Conservation (phyloP, 2,888 invertebrate species). For the Cecidostiba fungosa region DNA sequence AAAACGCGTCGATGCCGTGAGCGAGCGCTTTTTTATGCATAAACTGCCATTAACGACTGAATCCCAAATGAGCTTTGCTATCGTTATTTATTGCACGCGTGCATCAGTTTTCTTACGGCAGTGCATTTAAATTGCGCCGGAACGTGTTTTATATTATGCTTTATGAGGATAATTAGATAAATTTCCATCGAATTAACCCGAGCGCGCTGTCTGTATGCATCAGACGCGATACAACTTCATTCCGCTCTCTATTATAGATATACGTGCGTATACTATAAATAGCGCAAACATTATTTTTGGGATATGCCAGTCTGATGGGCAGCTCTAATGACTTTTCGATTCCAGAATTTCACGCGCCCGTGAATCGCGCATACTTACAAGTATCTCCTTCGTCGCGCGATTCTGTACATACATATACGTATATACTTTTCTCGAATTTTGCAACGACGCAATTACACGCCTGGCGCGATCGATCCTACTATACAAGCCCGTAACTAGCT, state of each 20-base stretch:
- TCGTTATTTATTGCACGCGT: not conserved
- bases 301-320: too few species aligned
- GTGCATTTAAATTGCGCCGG: conserved; percentile 23
- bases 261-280: not conserved
- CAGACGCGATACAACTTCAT: conserved; percentile 4
- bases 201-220: not conserved
- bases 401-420: too few species aligned
- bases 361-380: too few species aligned
- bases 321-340: too few species aligned
- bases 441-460: not conserved
- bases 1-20: not conserved
- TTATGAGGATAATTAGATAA: conserved; percentile 37
- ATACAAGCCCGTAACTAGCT: not conserved
- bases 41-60: not conserved
- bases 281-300: not conserved
- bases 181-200: conserved; percentile 50
- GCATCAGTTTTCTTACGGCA: not conserved
- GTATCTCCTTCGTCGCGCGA: too few species aligned
- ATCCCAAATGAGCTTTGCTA: not conserved
- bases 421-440: not conserved
- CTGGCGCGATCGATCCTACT: not conserved
- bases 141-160: conserved; percentile 32
- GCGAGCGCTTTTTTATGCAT: not conserved
- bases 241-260: not conserved
- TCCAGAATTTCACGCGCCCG: too few species aligned